A percentile compares a stretch with the other conserved stretches of the same genome.
phyloP scores from a whole-genome alignment of 2,797 vertebrate genomes.

The Aulostomus chinensis region DNA sequence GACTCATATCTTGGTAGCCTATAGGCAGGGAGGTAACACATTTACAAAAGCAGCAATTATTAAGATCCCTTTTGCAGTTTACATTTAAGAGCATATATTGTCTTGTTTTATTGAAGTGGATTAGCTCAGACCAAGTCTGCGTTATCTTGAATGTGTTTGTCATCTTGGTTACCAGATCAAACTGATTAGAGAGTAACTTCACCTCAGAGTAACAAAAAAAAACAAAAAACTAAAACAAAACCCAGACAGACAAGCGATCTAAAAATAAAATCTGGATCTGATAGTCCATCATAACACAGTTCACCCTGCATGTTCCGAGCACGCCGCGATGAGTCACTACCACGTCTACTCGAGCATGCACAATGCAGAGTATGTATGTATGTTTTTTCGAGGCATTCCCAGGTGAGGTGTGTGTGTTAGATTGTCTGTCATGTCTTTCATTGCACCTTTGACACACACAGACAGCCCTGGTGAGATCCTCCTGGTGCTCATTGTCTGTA shows the following conservation, averaged over 20 bases:
- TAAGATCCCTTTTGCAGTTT: too few relatives aligned
- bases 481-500: slow-evolving; percentile 34
- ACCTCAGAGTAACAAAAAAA: too few relatives aligned
- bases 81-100: too few relatives aligned
- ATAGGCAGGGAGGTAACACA: too few relatives aligned
- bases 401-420: slow-evolving; percentile 53
- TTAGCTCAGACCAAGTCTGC: too few relatives aligned
- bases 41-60: too few relatives aligned
- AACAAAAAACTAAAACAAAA: background rate
- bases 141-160: too few relatives aligned
- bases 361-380: background rate
- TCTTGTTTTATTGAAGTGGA: too few relatives aligned
- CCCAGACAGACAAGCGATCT: slow-evolving; percentile 11
- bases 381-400: slow-evolving; percentile 55
- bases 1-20: too few relatives aligned
- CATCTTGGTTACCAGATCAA: too few relatives aligned
- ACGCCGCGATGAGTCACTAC: slow-evolving; percentile 35
- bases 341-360: slow-evolving; percentile 27
- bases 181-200: too few relatives aligned
- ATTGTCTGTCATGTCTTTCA: slow-evolving; percentile 56
- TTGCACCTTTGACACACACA: slow-evolving; percentile 17
- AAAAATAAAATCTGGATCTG: slow-evolving; percentile 50
- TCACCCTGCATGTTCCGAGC: slow-evolving; percentile 46
- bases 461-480: slow-evolving; percentile 22
- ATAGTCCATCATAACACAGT: slow-evolving; percentile 34